Evolutionary conservation across 2,113 vertebrate genomes (phyloP).

Genomic region (Pelecanus crispus): DNA sequence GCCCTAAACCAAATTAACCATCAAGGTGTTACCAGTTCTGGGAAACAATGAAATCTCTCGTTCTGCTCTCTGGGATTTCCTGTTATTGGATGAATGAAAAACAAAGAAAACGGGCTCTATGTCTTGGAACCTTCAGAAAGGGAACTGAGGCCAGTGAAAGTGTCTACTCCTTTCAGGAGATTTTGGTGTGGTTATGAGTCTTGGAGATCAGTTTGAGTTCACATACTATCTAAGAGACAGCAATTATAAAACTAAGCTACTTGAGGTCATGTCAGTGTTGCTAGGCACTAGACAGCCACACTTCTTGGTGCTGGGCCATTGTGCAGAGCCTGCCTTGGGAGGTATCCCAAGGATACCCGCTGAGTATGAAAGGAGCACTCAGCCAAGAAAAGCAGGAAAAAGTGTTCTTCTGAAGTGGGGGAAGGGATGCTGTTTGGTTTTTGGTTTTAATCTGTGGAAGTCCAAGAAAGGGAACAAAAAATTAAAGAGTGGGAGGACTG

Average conservation of each 20-base stretch:
- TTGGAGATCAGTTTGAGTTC: not conserved
- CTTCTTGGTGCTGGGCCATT: not conserved
- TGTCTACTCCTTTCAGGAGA: not conserved
- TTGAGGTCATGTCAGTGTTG: not conserved
- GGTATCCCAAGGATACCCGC: not conserved
- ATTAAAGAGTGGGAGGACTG: not conserved
- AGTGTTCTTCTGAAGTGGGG: not conserved
- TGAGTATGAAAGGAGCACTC: not conserved
- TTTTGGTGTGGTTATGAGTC: not conserved
- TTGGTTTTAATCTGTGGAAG: not conserved
- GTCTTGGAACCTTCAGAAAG: not conserved
- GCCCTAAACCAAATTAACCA: not conserved
- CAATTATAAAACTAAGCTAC: not conserved
- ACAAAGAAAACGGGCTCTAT: not conserved
- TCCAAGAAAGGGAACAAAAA: constrained; percentile 5
- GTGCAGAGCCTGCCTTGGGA: not conserved
- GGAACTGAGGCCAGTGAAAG: not conserved
- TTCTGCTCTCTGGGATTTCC: not conserved
- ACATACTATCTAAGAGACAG: not conserved
- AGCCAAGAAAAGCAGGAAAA: constrained; percentile 20
- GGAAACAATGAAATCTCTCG: not conserved
- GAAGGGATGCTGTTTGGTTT: constrained; percentile 19
- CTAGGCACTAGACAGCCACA: not conserved
- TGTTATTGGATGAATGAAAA: not conserved
- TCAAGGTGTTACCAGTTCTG: not conserved